phyloP scores from a whole-genome alignment of 35 echinoderm and acorn worm species.

The Lytechinus variegatus region DNA sequence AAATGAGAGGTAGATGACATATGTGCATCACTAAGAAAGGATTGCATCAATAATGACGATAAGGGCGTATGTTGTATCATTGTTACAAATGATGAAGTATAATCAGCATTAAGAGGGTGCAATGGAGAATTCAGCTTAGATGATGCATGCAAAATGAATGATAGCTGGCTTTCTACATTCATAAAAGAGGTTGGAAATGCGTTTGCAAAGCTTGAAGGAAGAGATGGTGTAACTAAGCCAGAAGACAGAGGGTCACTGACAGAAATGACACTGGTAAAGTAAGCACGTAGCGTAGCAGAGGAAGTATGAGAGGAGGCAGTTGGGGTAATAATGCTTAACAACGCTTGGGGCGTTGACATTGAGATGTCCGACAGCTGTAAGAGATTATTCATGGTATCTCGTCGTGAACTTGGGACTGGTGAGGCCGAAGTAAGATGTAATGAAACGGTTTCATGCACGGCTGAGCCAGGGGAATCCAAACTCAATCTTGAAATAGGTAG shows the following conservation, averaged over 20 bases:
- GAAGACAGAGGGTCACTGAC: neutral
- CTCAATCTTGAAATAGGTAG: neutral
- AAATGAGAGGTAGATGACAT: neutral
- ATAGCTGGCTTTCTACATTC: neutral
- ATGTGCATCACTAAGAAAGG: neutral
- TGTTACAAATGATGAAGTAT: neutral
- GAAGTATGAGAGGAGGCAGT: neutral
- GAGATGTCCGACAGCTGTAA: neutral
- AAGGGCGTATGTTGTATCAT: neutral
- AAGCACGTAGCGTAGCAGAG: neutral
- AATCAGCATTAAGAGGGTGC: neutral
- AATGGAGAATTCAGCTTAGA: neutral
- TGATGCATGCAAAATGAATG: neutral
- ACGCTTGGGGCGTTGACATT: neutral
- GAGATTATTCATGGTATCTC: neutral
- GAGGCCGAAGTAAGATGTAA: neutral
- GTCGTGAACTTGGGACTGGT: neutral
- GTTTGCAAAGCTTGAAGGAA: neutral
- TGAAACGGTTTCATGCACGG: neutral
- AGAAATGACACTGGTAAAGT: neutral
- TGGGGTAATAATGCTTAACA: neutral
- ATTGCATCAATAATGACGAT: neutral
- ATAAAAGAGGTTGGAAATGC: neutral
- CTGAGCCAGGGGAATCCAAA: neutral
- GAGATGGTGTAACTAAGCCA: conserved; percentile 7